phyloP scores from a whole-genome alignment of 2,113 vertebrate species.

The Tympanuchus pallidicinctus region DNA sequence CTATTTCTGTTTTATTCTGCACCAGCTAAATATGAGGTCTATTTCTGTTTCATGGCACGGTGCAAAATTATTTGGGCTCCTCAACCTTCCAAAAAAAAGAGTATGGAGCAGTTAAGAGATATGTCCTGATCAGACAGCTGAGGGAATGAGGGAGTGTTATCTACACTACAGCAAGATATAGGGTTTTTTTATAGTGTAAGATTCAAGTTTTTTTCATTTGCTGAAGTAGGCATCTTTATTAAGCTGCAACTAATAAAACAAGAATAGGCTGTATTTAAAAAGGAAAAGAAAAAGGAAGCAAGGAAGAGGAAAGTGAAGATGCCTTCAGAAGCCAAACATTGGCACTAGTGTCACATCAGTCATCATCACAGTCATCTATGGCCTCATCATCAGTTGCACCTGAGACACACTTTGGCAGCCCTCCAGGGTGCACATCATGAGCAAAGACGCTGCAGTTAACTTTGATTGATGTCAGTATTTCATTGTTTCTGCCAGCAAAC shows the following conservation, averaged over 20 bases:
- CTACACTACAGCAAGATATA: not conserved
- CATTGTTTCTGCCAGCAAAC: constrained; percentile 60
- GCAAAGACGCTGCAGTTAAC: constrained; percentile 50
- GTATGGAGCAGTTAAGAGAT: not conserved
- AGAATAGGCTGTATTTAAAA: not conserved
- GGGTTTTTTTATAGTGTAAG: not conserved
- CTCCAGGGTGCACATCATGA: not conserved
- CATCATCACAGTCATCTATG: constrained; percentile 13
- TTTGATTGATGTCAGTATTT: constrained; percentile 65
- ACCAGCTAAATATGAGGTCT: not conserved
- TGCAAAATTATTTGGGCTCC: not conserved
- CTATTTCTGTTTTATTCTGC: rapidly evolving
- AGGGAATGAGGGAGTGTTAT: not conserved
- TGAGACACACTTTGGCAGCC: constrained; percentile 42
- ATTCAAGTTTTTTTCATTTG: not conserved
- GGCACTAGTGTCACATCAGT: constrained; percentile 16
- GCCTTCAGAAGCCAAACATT: not conserved
- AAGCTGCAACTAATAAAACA: not conserved
- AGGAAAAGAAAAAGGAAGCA: not conserved
- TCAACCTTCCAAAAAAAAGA: not conserved
- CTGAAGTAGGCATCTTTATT: not conserved
- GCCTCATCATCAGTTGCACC: constrained; percentile 21
- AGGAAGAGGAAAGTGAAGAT: not conserved
- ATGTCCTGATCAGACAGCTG: not conserved
- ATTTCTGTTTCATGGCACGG: not conserved